phyloP scores from a whole-genome alignment of 2,888 invertebrate genomes.

The Aplocera efformata region DNA sequence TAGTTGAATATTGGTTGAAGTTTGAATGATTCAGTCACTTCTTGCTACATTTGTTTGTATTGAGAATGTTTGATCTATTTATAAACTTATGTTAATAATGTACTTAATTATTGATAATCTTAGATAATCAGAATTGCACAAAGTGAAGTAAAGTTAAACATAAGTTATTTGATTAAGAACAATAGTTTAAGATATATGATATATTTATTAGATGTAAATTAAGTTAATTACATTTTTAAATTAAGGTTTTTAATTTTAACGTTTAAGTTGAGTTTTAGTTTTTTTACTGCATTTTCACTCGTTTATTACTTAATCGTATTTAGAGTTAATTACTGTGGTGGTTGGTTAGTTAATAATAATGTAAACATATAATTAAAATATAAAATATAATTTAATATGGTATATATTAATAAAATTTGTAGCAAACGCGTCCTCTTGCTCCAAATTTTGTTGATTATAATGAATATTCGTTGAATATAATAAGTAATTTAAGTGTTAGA shows the following conservation, averaged over 20 bases:
- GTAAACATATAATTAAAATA: no score
- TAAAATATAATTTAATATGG: not conserved
- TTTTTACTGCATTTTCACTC: conserved; percentile 69
- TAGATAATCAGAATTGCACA: conserved; percentile 55
- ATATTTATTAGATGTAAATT: no score
- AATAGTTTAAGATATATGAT: no score
- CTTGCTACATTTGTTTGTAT: conserved; percentile 53
- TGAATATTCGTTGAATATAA: not conserved
- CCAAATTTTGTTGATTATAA: conserved; percentile 41
- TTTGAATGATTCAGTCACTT: conserved; percentile 36
- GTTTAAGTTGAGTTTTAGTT: no score
- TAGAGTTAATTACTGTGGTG: not conserved
- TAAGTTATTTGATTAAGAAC: not conserved
- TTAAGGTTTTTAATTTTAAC: no score
- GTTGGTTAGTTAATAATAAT: not conserved
- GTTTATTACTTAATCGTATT: conserved; percentile 27
- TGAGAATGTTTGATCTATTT: conserved; percentile 45
- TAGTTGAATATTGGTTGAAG: conserved; percentile 4
- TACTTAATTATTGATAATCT: not conserved
- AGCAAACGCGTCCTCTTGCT: conserved; percentile 75
- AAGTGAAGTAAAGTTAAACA: conserved; percentile 41
- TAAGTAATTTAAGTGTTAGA: not conserved
- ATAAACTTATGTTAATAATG: conserved; percentile 1
- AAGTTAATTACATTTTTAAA: no score
- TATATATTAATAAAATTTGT: conserved; percentile 41